A percentile compares a stretch with the other conserved stretches of the same genome.
Conservation (phyloP, 2,797 vertebrate species). For the Limosa lapponica region DNA sequence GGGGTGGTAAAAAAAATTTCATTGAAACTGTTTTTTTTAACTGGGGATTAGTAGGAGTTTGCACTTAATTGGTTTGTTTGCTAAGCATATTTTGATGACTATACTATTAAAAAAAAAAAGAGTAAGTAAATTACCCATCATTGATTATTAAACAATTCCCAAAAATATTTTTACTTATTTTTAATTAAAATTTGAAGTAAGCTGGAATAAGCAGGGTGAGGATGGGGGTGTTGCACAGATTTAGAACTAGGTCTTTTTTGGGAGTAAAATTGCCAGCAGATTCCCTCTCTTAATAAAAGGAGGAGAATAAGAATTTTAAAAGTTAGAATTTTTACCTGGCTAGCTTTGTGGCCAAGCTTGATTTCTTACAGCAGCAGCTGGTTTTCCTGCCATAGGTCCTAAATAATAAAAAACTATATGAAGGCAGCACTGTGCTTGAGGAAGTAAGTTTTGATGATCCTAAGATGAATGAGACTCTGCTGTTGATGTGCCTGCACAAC, state of each 20-base stretch:
- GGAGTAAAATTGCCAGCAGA: not conserved
- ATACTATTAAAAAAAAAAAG: not conserved
- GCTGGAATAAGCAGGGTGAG: fast-evolving
- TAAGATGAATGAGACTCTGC: not conserved
- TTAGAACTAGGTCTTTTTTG: not conserved
- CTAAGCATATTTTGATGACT: not conserved
- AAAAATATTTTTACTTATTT: not conserved
- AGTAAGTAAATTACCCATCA: not conserved
- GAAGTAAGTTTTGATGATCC: not conserved
- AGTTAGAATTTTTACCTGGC: not conserved
- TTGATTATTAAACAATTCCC: not conserved
- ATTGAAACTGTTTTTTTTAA: not conserved
- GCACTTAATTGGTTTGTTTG: not conserved
- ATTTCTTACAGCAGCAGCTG: not conserved
- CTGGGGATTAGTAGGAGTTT: not conserved
- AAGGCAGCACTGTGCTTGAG: not conserved
- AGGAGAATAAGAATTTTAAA: not conserved
- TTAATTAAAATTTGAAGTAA: not conserved
- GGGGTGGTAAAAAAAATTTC: not conserved
- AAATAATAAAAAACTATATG: not conserved
- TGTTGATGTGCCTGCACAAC: not conserved
- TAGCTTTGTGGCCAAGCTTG: not conserved
- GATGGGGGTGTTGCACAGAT: not conserved
- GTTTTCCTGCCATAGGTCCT: not conserved
- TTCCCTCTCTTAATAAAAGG: not conserved